Percentiles rank a stretch among this genome's conserved stretches.
These are phyloP conservation scores for Caenorhabditis inopinata DNA, from an alignment of 1,140 invertebrate genomes.

Conservation along the genomic window DNA sequence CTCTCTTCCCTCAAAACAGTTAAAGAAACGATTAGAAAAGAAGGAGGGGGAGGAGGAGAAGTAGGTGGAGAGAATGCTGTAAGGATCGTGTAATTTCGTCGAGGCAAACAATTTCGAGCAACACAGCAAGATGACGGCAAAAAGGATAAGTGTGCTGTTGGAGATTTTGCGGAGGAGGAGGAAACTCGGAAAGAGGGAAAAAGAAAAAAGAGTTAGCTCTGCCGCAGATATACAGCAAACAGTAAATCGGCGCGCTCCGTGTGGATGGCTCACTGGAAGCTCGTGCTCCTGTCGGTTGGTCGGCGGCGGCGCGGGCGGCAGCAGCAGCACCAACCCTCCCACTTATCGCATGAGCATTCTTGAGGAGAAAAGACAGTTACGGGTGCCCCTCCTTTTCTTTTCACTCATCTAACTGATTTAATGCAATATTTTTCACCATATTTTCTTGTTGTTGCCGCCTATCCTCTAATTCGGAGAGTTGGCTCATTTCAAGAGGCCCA, in stretches of 20 bases:
- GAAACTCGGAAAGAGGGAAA: no score
- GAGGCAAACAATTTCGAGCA: slow-evolving; percentile 15
- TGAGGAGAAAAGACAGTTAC: not conserved
- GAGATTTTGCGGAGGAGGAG: slow-evolving; percentile 22
- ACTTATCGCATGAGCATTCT: slow-evolving; percentile 32
- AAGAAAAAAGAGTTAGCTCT: not conserved
- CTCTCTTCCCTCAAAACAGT: not conserved
- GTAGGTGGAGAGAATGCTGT: not conserved
- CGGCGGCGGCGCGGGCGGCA: not conserved
- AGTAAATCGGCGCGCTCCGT: not conserved
- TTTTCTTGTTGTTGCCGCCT: slow-evolving; percentile 27
- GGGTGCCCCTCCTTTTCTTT: not conserved
- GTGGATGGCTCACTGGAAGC: not conserved
- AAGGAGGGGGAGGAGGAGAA: not conserved
- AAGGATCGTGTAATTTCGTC: slow-evolving; percentile 26
- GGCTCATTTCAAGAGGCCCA: no score
- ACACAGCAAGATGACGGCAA: not conserved
- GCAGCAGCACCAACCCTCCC: not conserved
- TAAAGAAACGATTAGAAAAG: no score
- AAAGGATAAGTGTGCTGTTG: slow-evolving; percentile 16
- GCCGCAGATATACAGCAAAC: slow-evolving; percentile 16
- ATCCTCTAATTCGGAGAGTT: not conserved
- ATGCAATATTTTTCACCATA: not conserved
- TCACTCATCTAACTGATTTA: not conserved
- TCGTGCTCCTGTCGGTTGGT: slow-evolving; percentile 10